Percentiles rank a stretch among this genome's conserved stretches.
Conservation (phyloP, 2,797 vertebrate genomes). For the Carcharodon carcharias region DNA sequence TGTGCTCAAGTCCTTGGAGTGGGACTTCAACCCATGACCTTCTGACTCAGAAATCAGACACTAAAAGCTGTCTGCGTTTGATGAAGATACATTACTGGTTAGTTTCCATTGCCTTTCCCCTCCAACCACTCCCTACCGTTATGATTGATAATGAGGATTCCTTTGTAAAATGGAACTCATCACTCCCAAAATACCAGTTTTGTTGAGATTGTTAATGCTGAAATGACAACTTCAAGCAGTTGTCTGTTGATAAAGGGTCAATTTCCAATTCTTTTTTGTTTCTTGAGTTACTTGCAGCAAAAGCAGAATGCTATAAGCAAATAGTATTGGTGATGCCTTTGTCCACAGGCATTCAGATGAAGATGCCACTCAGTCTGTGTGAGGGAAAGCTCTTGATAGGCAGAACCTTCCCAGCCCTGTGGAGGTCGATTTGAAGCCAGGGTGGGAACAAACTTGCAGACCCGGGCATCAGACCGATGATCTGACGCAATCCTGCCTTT, state of each 20-base stretch:
- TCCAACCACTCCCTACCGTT: neutral
- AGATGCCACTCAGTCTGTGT: neutral
- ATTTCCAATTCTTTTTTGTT: neutral
- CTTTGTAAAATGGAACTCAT: neutral
- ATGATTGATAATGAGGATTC: neutral
- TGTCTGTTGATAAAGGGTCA: neutral
- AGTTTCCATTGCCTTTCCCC: neutral
- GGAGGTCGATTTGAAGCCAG: too few species aligned
- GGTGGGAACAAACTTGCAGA: too few species aligned
- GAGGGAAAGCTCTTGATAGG: neutral
- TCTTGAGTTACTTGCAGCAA: neutral
- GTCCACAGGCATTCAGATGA: neutral
- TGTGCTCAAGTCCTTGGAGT: neutral
- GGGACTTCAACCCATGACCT: neutral
- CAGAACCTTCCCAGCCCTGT: too few species aligned
- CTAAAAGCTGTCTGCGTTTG: neutral
- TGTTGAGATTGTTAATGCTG: neutral
- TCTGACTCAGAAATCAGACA: neutral
- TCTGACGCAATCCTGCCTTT: too few species aligned
- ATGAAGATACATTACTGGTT: neutral
- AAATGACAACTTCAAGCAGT: neutral
- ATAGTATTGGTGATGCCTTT: neutral
- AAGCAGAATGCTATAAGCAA: neutral
- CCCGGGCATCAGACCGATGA: too few species aligned
- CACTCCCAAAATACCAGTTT: too few species aligned